Conservation (phyloP, 2,888 invertebrate genomes). For the Coenonympha glycerion region DNA sequence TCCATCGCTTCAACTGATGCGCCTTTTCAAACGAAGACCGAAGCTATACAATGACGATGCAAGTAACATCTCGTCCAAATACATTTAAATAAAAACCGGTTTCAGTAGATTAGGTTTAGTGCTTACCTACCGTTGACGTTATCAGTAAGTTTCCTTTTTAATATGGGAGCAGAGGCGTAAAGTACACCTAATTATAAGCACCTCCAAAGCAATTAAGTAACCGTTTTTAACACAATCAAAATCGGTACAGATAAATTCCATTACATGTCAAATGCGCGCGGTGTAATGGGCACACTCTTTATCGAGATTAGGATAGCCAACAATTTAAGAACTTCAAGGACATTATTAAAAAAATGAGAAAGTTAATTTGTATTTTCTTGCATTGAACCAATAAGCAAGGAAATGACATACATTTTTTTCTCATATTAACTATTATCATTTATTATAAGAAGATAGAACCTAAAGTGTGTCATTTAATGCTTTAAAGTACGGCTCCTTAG, state of each 20-base stretch:
- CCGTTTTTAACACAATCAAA: slow-evolving; percentile 13
- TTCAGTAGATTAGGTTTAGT: background rate
- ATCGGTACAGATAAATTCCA: slow-evolving; percentile 37
- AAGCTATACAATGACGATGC: background rate
- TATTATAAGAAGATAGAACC: too few species aligned
- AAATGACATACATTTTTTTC: too few species aligned
- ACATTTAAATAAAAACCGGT: slow-evolving; percentile 3
- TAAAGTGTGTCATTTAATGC: too few species aligned
- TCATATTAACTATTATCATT: too few species aligned
- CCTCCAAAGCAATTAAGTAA: slow-evolving; percentile 11
- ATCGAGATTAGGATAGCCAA: background rate
- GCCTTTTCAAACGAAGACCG: too few species aligned
- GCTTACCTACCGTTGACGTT: background rate
- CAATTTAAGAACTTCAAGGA: background rate
- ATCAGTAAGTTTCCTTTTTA: slow-evolving; percentile 7
- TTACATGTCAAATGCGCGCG: slow-evolving; percentile 44
- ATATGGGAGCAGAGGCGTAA: slow-evolving; percentile 4
- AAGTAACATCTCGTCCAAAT: background rate
- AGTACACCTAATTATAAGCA: slow-evolving; percentile 13
- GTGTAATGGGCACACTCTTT: slow-evolving; percentile 38
- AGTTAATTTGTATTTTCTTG: too few species aligned
- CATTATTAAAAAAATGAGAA: background rate
- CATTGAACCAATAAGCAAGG: too few species aligned
- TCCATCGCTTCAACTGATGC: too few species aligned
- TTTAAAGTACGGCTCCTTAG: too few species aligned